A percentile compares a stretch with the other conserved stretches of the same genome.
Conservation (phyloP, 2,113 vertebrate species). For the Tauraco erythrolophus region DNA sequence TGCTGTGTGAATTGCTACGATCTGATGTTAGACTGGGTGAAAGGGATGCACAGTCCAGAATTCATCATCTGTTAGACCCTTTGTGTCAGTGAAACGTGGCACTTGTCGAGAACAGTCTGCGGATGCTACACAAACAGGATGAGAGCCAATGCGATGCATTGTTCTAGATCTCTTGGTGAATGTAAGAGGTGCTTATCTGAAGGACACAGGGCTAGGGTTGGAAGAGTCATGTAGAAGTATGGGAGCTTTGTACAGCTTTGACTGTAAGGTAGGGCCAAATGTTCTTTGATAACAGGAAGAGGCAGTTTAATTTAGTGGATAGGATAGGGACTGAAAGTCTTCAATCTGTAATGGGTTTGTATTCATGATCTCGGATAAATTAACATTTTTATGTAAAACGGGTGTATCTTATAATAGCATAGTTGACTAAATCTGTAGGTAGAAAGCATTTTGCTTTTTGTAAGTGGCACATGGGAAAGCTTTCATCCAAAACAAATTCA, state of each 20-base stretch:
- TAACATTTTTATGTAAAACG: not conserved
- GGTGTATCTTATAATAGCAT: not conserved
- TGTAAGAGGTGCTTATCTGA: not conserved
- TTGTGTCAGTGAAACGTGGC: not conserved
- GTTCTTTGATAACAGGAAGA: not conserved
- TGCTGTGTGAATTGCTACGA: not conserved
- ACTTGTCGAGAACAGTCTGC: not conserved
- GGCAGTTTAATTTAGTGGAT: not conserved
- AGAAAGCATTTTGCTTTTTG: not conserved
- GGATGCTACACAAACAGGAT: not conserved
- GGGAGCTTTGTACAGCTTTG: not conserved
- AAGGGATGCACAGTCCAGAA: not conserved
- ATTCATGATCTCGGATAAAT: not conserved
- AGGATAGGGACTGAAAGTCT: not conserved
- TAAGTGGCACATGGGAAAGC: not conserved
- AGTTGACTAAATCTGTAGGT: slow-evolving; percentile 35
- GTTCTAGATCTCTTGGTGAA: not conserved
- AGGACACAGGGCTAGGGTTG: not conserved
- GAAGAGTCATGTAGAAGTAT: not conserved
- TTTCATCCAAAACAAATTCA: slow-evolving; percentile 12
- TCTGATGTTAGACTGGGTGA: not conserved
- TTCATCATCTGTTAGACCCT: not conserved
- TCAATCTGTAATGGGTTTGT: not conserved
- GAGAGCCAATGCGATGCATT: not conserved
- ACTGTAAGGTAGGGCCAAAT: not conserved